These are phyloP conservation scores for Panopea generosa DNA, from an alignment of 2,888 invertebrate genomes.

Conservation along the genomic window DNA sequence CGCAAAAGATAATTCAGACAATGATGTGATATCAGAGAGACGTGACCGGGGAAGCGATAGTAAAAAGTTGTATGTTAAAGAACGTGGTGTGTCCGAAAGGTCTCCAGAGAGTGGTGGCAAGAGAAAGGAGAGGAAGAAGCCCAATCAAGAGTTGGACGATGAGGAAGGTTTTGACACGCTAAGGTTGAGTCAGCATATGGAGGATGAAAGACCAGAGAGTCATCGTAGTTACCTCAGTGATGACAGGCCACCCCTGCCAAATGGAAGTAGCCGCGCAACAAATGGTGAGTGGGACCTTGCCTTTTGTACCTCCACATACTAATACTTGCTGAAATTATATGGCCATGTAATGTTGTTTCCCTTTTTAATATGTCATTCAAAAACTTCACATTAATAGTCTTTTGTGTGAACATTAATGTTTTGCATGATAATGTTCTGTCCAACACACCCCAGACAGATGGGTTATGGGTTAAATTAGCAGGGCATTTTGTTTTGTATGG, in stretches of 20 bases:
- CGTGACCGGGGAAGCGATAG: slow-evolving; percentile 25
- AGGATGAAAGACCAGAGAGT: slow-evolving; percentile 20
- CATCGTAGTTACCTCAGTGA: slow-evolving; percentile 9
- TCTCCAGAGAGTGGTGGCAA: slow-evolving; percentile 8
- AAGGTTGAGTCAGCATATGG: slow-evolving; percentile 55
- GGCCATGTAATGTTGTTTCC: too few species aligned
- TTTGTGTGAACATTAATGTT: too few species aligned
- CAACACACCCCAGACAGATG: too few species aligned
- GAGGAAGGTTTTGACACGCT: slow-evolving; percentile 61
- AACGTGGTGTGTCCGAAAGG: background rate
- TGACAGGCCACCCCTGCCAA: background rate
- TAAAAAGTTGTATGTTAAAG: slow-evolving; percentile 25
- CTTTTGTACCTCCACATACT: too few species aligned
- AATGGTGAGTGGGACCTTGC: slow-evolving; percentile 31
- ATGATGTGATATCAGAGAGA: slow-evolving; percentile 19
- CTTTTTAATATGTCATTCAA: too few species aligned
- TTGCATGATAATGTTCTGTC: too few species aligned
- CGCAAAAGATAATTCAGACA: slow-evolving; percentile 19
- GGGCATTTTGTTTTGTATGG: too few species aligned
- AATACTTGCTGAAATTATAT: too few species aligned
- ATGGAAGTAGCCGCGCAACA: too few species aligned
- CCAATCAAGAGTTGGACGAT: slow-evolving; percentile 11
- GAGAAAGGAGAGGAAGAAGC: slow-evolving; percentile 32
- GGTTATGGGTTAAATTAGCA: too few species aligned
- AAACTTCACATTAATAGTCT: too few species aligned